Evolutionary conservation across 2,797 vertebrate species (phyloP).

Genomic region (Acanthornis magna): DNA sequence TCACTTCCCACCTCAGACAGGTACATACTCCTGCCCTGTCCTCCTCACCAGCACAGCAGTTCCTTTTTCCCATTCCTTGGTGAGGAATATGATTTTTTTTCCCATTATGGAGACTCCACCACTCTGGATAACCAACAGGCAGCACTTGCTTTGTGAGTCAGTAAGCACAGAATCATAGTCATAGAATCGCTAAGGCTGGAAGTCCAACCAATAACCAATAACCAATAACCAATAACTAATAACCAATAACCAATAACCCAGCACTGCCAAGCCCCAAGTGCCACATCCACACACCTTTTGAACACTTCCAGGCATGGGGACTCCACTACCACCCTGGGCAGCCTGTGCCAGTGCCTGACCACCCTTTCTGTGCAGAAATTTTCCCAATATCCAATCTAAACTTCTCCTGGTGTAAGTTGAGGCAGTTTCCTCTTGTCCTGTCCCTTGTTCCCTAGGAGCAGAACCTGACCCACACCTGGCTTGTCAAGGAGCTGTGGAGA

Average conservation of each 20-base stretch:
- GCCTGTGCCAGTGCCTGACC: not conserved
- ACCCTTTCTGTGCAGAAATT: not conserved
- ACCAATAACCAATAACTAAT: no score
- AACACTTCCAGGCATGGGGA: not conserved
- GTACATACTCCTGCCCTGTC: not conserved
- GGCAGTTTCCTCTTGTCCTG: fast-evolving
- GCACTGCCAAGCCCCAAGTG: not conserved
- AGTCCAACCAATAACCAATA: not conserved
- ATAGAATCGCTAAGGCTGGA: not conserved
- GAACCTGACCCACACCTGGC: fast-evolving
- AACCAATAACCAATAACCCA: not conserved
- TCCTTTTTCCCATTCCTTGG: not conserved
- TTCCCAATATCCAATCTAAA: not conserved
- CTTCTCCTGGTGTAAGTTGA: not conserved
- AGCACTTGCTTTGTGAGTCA: not conserved
- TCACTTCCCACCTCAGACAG: not conserved
- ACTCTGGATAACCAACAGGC: not conserved
- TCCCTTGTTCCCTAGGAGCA: not conserved
- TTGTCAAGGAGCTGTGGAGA: not conserved
- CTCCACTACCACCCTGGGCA: not conserved
- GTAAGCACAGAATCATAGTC: not conserved
- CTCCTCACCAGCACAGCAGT: not conserved
- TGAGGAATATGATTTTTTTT: not conserved
- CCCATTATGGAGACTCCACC: not conserved
- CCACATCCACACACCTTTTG: not conserved